These are phyloP conservation scores for Dasyprocta punctata DNA, from an alignment of 2,113 vertebrate genomes.

Conservation along the genomic window DNA sequence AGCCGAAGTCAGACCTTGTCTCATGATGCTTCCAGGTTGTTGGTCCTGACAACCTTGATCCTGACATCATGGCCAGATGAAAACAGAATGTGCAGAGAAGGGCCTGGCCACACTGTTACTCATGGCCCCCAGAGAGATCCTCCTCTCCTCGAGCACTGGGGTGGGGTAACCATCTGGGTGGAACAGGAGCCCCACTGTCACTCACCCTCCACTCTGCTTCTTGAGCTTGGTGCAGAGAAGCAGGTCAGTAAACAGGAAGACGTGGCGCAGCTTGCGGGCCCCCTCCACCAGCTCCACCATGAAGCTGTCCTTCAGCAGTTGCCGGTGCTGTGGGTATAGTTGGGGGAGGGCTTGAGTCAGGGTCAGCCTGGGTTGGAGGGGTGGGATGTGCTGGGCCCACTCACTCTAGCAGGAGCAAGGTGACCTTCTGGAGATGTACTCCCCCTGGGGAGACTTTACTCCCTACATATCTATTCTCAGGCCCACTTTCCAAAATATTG, in stretches of 20 bases:
- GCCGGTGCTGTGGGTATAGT: slow-evolving; percentile 89
- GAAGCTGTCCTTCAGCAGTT: slow-evolving; percentile 96
- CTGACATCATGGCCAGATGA: not conserved
- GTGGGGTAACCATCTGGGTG: fast-evolving
- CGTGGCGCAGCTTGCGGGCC: slow-evolving; percentile 95
- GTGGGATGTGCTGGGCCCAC: not conserved
- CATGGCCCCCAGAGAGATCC: fast-evolving
- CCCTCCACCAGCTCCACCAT: slow-evolving; percentile 98
- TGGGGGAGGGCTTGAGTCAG: not conserved
- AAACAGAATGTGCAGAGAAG: not conserved
- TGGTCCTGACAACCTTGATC: not conserved
- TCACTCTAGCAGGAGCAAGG: not conserved
- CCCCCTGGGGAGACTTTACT: not conserved
- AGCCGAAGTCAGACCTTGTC: not conserved
- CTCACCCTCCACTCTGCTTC: slow-evolving; percentile 96
- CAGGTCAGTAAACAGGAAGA: slow-evolving; percentile 97
- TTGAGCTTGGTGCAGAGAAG: slow-evolving; percentile 97
- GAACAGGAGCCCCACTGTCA: fast-evolving
- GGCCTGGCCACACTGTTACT: not conserved
- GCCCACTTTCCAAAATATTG: not conserved
- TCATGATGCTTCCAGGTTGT: not conserved
- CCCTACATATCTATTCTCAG: not conserved
- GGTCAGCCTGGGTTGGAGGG: fast-evolving
- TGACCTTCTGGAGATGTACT: not conserved
- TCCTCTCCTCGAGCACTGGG: fast-evolving